A percentile compares a stretch with the other conserved stretches of the same genome.
These are phyloP conservation scores for Scrobipalpa costella DNA, from an alignment of 2,888 invertebrate genomes.

Conservation along the genomic window DNA sequence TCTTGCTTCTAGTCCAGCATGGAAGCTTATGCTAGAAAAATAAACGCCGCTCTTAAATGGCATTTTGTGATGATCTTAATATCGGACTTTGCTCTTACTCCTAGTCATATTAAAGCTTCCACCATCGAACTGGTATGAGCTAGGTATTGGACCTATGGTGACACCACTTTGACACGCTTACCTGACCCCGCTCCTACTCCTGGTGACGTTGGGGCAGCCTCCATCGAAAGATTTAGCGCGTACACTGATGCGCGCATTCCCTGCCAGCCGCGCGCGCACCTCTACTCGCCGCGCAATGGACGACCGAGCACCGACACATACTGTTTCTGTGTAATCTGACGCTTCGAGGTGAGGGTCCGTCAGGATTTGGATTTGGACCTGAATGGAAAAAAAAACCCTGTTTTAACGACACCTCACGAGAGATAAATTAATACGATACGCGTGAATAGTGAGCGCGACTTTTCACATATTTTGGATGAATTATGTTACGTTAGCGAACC, in stretches of 20 bases:
- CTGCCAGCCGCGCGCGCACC: conserved; percentile 43
- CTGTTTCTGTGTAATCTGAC: conserved; percentile 43
- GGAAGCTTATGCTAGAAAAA: too few relatives aligned
- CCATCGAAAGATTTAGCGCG: conserved; percentile 42
- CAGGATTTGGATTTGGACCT: conserved; percentile 62
- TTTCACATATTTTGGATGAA: too few relatives aligned
- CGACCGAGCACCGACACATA: conserved; percentile 51
- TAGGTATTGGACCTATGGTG: background rate
- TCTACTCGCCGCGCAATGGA: conserved; percentile 50
- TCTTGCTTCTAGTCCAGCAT: too few relatives aligned
- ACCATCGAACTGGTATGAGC: background rate
- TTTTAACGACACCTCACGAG: too few relatives aligned
- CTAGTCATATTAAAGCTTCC: too few relatives aligned
- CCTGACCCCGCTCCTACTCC: conserved; percentile 40
- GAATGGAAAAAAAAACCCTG: too few relatives aligned
- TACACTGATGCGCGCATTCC: conserved; percentile 40
- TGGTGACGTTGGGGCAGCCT: conserved; percentile 45
- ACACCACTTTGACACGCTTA: conserved; percentile 26
- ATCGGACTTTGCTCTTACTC: too few relatives aligned
- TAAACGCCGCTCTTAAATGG: too few relatives aligned
- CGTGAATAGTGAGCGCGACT: too few relatives aligned
- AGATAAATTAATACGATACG: too few relatives aligned
- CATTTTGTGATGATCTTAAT: too few relatives aligned
- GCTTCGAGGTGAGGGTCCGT: conserved; percentile 82
- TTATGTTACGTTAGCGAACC: too few relatives aligned